These are phyloP conservation scores for Scytalopus superciliaris DNA, from an alignment of 2,113 vertebrate species.

Conservation along the genomic window DNA sequence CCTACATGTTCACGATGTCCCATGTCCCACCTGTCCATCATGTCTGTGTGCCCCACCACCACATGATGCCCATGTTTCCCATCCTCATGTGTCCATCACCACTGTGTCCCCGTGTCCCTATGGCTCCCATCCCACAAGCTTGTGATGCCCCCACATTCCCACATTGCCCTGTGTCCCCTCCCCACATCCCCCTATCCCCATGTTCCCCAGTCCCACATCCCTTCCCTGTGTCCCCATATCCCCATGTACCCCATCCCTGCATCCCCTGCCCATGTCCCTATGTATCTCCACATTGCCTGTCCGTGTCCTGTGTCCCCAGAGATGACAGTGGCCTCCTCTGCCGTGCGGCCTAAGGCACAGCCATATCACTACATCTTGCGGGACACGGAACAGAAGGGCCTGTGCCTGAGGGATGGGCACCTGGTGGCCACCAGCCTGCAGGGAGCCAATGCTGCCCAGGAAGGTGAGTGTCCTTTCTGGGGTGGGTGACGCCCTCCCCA, in stretches of 20 bases:
- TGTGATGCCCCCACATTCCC: not conserved
- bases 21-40: no score
- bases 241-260: not conserved
- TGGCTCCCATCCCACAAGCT: not conserved
- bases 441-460: not conserved
- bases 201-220: no score
- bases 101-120: not conserved
- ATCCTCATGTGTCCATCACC: not conserved
- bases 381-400: not conserved
- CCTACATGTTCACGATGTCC: no score
- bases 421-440: not conserved
- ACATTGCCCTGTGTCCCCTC: not conserved
- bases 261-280: not conserved
- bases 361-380: not conserved
- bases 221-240: not conserved
- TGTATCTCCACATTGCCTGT: no score
- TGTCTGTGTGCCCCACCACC: no score
- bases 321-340: not conserved
- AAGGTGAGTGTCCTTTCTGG: not conserved
- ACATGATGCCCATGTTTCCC: not conserved
- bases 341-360: accelerated
- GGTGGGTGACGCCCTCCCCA: no score
- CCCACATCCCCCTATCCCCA: not conserved
- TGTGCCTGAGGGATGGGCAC: not conserved
- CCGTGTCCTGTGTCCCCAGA: no score